Evolutionary conservation across 2,113 vertebrate genomes (phyloP).

Genomic region (Gallinago paraguaiae): DNA sequence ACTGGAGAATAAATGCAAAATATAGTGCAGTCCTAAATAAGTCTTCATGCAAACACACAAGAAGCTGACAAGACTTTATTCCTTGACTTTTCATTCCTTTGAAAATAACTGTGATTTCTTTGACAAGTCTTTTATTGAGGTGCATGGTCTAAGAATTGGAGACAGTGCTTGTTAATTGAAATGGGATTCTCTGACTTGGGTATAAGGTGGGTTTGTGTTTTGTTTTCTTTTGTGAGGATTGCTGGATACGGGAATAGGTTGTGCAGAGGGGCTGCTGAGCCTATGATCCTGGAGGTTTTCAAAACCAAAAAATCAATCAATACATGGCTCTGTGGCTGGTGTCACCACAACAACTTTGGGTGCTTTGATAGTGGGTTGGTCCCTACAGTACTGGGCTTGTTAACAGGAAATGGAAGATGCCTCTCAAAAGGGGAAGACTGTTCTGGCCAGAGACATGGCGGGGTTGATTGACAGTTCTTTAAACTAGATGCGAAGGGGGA

Average conservation of each 20-base stretch:
- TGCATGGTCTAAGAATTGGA: neutral
- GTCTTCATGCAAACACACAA: neutral
- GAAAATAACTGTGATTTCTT: neutral
- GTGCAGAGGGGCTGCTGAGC: neutral
- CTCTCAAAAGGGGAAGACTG: too few species aligned
- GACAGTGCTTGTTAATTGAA: neutral
- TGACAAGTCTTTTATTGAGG: neutral
- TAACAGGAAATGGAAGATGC: too few species aligned
- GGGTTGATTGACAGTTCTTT: too few species aligned
- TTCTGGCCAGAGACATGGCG: too few species aligned
- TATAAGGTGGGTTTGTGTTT: neutral
- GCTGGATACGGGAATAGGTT: neutral
- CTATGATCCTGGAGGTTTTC: neutral
- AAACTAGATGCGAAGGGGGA: too few species aligned
- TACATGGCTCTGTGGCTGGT: too few species aligned
- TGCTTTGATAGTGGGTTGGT: too few species aligned
- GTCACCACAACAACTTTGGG: too few species aligned
- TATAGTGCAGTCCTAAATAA: neutral
- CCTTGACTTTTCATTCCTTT: neutral
- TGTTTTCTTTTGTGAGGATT: neutral
- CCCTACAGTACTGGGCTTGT: too few species aligned
- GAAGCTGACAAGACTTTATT: neutral
- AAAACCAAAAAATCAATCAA: neutral
- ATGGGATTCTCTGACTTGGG: neutral
- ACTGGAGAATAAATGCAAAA: neutral